phyloP scores from a whole-genome alignment of 2,888 invertebrate genomes.

The Macropis europaea region DNA sequence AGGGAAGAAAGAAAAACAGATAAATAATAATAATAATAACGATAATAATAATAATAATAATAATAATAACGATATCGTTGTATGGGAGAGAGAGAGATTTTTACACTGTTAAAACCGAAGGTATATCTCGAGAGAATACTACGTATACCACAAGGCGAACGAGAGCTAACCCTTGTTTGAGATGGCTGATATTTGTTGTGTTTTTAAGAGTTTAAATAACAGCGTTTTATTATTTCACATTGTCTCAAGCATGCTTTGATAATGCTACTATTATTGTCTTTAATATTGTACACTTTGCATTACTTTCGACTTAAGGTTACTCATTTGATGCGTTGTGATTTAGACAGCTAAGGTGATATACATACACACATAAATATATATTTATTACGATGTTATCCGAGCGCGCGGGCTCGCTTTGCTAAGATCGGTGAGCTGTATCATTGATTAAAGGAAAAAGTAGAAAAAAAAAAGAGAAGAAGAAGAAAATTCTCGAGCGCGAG shows the following conservation, averaged over 20 bases:
- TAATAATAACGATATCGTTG: too few relatives aligned
- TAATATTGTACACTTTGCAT: conserved; percentile 58
- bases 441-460: too few relatives aligned
- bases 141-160: conserved; percentile 57
- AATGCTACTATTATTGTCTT: conserved; percentile 66
- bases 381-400: conserved; percentile 18
- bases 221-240: conserved; percentile 73
- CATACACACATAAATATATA: conserved; percentile 3
- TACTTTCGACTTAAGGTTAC: conserved; percentile 59
- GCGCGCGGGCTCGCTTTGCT: not conserved
- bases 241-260: conserved; percentile 77
- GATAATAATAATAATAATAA: too few relatives aligned
- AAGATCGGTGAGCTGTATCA: too few relatives aligned
- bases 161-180: conserved; percentile 75
- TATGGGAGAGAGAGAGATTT: conserved; percentile 55
- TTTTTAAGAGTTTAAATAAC: conserved; percentile 79
- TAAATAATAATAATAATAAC: too few relatives aligned
- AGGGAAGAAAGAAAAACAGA: too few relatives aligned
- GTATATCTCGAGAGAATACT: conserved; percentile 19
- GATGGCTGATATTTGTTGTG: conserved; percentile 78
- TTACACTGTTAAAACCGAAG: conserved; percentile 4
- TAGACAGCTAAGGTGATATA: conserved; percentile 15
- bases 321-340: conserved; percentile 63
- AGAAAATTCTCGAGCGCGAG: too few relatives aligned
- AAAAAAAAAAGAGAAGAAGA: too few relatives aligned